Evolutionary conservation across 1,140 invertebrate genomes (phyloP), one percentile per base, ranked within the genome.

Genomic region (Drosophila tani): DNA sequence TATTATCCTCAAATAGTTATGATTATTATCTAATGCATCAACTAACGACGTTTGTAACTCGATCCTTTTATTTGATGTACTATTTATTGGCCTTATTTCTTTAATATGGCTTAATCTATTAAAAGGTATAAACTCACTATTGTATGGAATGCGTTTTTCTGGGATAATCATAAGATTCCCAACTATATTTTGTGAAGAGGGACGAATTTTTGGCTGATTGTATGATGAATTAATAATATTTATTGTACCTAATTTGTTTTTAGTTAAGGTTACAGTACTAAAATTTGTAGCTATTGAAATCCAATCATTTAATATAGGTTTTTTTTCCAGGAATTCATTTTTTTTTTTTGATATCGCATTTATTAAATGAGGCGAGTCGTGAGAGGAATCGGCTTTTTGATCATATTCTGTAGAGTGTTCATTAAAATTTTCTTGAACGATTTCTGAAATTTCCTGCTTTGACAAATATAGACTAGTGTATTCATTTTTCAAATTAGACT

Each of bases 321-420:
- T 49, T 3, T 12, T 17, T 8, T n/a, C 40, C 1, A 24, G 24
- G 41, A 55, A 9, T 9, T 41, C 17, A 6, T 21, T 14, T 8
- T 15, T 45, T 40, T 65, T 47, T 29, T 29, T 14, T 4, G 40
- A 15, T 21, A n/a, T 4, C 0, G 46, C 57, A 43, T 67, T 70
- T 35, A 43, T 12, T 29, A 46, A 21, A 8, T 21, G 15, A 24
- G 29, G 27, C 1, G 29, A 32, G 35, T 75, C n/a, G 12, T 58
- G 75, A 21, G 75, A 70, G n/a, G 67, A 55, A 38, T 55, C 51
- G 17, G 51, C 32, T 38, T 19, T 55, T 55, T 55, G 51, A 55
- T 55, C 51, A 21, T 41, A n/a, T n/a, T 41, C 40, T 41, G 40
- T n/a, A n/a, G 15, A 41, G 40, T 2, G 40, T 7, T n/a, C 15